Evolutionary conservation across 1,140 invertebrate species (phyloP).

Genomic region (Lepidostoma basale): DNA sequence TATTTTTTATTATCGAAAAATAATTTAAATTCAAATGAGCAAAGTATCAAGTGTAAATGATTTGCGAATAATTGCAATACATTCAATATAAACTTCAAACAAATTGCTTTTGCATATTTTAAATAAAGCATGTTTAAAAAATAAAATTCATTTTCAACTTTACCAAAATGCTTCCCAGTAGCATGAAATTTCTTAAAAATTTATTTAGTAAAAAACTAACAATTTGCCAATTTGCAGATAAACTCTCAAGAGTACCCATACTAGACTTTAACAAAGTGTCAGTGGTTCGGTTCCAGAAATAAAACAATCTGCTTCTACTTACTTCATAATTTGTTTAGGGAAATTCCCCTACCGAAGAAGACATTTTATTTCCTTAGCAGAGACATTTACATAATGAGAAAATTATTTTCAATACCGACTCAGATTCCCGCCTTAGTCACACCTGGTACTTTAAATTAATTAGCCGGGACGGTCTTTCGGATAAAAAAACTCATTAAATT

Average conservation of each 20-base stretch:
- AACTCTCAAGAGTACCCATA: neutral
- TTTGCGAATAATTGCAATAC: too few species aligned
- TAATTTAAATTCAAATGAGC: too few species aligned
- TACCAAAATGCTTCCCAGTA: neutral
- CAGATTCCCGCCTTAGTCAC: conserved; percentile 41
- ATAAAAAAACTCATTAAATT: conserved; percentile 44
- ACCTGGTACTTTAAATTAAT: conserved; percentile 45
- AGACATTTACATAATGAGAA: conserved; percentile 32
- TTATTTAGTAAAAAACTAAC: neutral
- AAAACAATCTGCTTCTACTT: neutral
- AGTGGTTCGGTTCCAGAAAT: neutral
- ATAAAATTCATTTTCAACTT: neutral
- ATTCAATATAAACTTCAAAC: too few species aligned
- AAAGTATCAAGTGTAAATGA: too few species aligned
- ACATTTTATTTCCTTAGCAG: conserved; percentile 24
- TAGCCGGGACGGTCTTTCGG: conserved; percentile 31
- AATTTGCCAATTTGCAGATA: neutral
- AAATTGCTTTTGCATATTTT: neutral
- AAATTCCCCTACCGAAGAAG: conserved; percentile 18
- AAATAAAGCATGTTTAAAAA: neutral
- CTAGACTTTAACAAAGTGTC: neutral
- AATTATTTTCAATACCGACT: conserved; percentile 24
- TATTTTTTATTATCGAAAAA: too few species aligned
- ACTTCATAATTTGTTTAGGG: conserved; percentile 16
- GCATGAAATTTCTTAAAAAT: neutral